Evolutionary conservation across 2,113 vertebrate species (phyloP).

Genomic region (Columba janthina): DNA sequence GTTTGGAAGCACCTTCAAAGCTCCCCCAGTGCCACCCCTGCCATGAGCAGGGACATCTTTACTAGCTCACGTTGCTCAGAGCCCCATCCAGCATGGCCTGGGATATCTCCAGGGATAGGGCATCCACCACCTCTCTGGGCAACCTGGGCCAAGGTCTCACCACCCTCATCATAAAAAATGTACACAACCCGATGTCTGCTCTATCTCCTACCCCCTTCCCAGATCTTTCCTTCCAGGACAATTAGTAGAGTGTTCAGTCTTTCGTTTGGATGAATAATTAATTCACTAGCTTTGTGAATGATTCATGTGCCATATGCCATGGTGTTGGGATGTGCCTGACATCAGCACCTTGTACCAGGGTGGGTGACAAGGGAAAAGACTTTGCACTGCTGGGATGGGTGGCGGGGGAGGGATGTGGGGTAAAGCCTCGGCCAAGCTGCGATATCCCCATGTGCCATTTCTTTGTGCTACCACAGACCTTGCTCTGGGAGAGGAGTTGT

Average conservation of each 20-base stretch:
- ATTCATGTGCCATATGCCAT: conserved; percentile 88
- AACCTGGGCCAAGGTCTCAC: too few species aligned
- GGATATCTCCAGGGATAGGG: too few species aligned
- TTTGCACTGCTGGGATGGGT: accelerated
- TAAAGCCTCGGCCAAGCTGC: not conserved
- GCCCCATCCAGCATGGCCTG: too few species aligned
- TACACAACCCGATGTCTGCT: not conserved
- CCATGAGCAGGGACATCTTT: too few species aligned
- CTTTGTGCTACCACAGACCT: accelerated
- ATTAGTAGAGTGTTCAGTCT: conserved; percentile 84
- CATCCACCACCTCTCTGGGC: too few species aligned
- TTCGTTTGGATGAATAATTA: conserved; percentile 86
- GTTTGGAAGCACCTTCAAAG: too few species aligned
- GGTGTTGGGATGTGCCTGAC: not conserved
- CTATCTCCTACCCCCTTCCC: not conserved
- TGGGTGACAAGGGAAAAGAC: not conserved
- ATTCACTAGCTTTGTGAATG: conserved; percentile 81
- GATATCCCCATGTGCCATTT: not conserved
- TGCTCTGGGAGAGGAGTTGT: accelerated
- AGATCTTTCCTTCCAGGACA: conserved; percentile 69
- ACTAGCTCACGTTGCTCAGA: too few species aligned
- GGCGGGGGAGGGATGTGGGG: too few species aligned
- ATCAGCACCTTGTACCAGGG: not conserved
- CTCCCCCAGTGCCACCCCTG: too few species aligned
- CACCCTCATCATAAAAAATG: too few species aligned